A percentile compares a stretch with the other conserved stretches of the same genome.
Evolutionary conservation across 2,113 vertebrate species (phyloP).

Genomic region (Nyctereutes procyonoides): DNA sequence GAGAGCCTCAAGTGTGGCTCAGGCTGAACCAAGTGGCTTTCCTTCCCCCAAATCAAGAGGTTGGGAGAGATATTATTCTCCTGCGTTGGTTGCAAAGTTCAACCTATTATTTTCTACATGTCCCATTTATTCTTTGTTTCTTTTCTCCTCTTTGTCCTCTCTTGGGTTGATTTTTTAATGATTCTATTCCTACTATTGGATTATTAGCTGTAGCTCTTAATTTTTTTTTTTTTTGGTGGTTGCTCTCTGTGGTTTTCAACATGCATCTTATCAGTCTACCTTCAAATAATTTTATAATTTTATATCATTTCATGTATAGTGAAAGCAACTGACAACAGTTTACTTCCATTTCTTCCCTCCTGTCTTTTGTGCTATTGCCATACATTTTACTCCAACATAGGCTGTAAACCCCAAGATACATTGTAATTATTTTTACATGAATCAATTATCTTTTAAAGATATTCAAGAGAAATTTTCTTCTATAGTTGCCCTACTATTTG

Average conservation of each 20-base stretch:
- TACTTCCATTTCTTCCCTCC: background rate
- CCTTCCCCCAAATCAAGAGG: background rate
- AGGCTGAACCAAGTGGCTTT: background rate
- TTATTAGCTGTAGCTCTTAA: background rate
- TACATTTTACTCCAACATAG: background rate
- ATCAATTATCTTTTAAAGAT: background rate
- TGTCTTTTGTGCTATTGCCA: background rate
- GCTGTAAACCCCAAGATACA: background rate
- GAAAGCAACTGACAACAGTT: background rate
- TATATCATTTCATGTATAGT: background rate
- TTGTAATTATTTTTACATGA: background rate
- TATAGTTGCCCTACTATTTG: background rate
- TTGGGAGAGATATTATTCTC: background rate
- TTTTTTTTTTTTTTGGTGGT: background rate
- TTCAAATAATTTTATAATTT: background rate
- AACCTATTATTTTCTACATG: background rate
- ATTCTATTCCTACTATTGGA: background rate
- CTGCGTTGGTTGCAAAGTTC: background rate
- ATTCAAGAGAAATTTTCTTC: constrained; percentile 15
- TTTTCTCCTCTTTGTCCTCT: background rate
- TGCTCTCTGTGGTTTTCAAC: background rate
- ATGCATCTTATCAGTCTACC: background rate
- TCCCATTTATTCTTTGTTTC: background rate
- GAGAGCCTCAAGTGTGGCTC: background rate
- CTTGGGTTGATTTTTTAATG: background rate